phyloP scores from a whole-genome alignment of 1,140 invertebrate genomes.

The Ridgeia piscesae region DNA sequence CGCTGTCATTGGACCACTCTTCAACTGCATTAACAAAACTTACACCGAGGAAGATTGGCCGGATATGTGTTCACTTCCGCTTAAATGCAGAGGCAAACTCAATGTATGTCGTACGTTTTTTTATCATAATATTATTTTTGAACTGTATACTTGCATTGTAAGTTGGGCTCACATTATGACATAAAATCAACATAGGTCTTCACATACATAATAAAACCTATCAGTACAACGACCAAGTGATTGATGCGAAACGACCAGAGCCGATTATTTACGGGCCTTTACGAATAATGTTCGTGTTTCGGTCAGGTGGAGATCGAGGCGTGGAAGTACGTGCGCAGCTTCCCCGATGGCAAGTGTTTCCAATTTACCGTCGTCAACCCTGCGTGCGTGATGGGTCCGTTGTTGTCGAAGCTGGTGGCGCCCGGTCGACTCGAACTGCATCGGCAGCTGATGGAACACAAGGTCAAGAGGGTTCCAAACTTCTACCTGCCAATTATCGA shows the following conservation, averaged over 20 bases:
- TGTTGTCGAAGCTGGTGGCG: not conserved
- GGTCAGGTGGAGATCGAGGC: not conserved
- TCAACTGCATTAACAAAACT: not conserved
- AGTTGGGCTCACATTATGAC: not conserved
- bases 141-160: not conserved
- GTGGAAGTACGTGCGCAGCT: not conserved
- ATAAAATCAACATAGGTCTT: not conserved
- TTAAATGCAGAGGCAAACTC: not conserved
- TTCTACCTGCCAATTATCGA: not conserved
- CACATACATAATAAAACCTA: not conserved
- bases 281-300: not conserved
- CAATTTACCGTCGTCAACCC: not conserved
- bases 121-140: not conserved
- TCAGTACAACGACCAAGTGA: not conserved
- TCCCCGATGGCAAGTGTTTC: slow-evolving; percentile 32
- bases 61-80: not conserved
- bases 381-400: not conserved
- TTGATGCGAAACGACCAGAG: too few species aligned
- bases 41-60: not conserved
- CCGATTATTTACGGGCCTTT: too few species aligned
- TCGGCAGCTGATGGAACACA: not conserved
- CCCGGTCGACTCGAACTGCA: not conserved
- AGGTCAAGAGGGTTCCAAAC: not conserved
- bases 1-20: not conserved
- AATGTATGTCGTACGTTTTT: not conserved